Percentiles rank a stretch among this genome's conserved stretches.
Conservation (phyloP, 2,888 invertebrate genomes). For the Cantharis rufa region DNA sequence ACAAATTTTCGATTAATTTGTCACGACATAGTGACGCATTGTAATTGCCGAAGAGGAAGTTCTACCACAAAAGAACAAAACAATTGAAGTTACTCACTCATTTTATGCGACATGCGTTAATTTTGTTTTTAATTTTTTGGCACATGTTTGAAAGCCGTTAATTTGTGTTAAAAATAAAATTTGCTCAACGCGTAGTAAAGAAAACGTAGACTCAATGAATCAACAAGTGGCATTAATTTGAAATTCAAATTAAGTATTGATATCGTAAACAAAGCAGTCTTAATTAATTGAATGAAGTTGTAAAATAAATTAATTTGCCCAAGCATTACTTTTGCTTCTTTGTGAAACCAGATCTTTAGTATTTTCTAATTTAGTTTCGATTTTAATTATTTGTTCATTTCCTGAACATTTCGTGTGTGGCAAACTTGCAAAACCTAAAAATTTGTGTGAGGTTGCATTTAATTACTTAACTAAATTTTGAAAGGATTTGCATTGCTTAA, state of each 20-base stretch:
- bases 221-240: slow-evolving; percentile 5
- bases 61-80: neutral
- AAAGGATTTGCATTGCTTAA: neutral
- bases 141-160: neutral
- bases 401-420: neutral
- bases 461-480: neutral
- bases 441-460: neutral
- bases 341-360: neutral
- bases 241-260: neutral
- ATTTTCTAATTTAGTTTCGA: neutral
- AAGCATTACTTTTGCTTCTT: neutral
- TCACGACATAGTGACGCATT: neutral
- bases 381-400: neutral
- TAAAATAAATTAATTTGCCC: neutral
- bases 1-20: neutral
- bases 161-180: neutral
- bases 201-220: neutral
- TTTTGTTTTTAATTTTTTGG: neutral
- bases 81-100: neutral
- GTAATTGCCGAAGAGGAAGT: neutral
- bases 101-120: neutral
- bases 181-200: neutral
- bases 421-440: neutral
- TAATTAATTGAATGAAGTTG: neutral
- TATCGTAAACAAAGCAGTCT: neutral